Evolutionary conservation across 2,113 vertebrate species (phyloP).

Genomic region (Nyctereutes procyonoides): DNA sequence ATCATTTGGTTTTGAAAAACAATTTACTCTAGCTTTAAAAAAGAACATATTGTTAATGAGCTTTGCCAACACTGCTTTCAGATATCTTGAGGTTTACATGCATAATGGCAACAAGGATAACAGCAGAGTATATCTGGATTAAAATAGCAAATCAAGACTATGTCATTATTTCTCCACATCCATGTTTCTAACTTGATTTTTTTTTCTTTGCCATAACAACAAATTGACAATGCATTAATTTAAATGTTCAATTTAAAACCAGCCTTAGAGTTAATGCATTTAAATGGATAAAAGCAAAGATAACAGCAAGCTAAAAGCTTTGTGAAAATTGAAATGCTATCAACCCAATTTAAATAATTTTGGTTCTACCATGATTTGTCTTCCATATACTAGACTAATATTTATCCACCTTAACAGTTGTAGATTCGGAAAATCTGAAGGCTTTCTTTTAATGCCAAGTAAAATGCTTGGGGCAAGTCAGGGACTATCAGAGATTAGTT

Average conservation of each 20-base stretch:
- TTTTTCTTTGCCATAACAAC: slow-evolving; percentile 80
- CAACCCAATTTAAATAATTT: slow-evolving; percentile 76
- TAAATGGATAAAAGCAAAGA: slow-evolving; percentile 80
- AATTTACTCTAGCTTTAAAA: slow-evolving; percentile 75
- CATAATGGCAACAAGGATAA: slow-evolving; percentile 66
- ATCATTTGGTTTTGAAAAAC: slow-evolving; percentile 75
- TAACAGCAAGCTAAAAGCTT: slow-evolving; percentile 80
- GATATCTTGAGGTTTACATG: slow-evolving; percentile 79
- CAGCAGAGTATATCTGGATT: slow-evolving; percentile 72
- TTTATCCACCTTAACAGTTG: slow-evolving; percentile 29
- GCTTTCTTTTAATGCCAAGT: not conserved
- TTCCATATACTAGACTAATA: slow-evolving; percentile 45
- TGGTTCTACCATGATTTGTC: slow-evolving; percentile 39
- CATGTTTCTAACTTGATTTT: slow-evolving; percentile 83
- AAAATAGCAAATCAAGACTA: slow-evolving; percentile 73
- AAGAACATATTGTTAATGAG: slow-evolving; percentile 84
- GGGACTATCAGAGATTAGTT: not conserved
- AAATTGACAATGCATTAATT: slow-evolving; percentile 86
- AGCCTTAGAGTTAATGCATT: slow-evolving; percentile 80
- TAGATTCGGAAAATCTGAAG: not conserved
- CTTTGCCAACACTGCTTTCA: slow-evolving; percentile 75
- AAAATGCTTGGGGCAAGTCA: not conserved
- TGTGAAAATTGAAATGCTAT: slow-evolving; percentile 77
- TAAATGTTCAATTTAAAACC: slow-evolving; percentile 83
- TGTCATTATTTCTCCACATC: slow-evolving; percentile 71